These are phyloP conservation scores for Drosophila antonietae DNA, from an alignment of 2,888 invertebrate species.

Conservation along the genomic window DNA sequence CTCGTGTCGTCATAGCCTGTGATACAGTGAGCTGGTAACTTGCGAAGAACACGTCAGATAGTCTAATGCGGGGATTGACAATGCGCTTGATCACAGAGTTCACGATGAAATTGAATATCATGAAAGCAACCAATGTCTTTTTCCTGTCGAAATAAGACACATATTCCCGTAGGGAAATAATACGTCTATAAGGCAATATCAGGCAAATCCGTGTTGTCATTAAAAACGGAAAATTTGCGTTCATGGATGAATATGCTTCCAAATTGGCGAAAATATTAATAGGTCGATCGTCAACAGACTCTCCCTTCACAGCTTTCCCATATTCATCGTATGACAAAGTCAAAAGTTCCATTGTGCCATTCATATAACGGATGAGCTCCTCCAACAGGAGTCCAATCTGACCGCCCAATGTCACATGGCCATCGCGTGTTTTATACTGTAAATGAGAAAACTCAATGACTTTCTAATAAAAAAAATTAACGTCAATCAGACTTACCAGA, in stretches of 20 bases:
- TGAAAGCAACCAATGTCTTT: neutral
- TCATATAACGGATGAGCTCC: conserved; percentile 9
- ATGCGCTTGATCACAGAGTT: conserved; percentile 7
- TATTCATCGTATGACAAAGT: neutral
- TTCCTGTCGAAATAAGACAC: neutral
- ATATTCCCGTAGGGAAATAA: neutral
- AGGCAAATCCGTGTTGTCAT: neutral
- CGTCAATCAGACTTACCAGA: conserved; percentile 10
- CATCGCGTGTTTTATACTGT: conserved; percentile 14
- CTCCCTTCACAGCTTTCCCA: neutral
- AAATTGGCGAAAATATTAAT: conserved; percentile 6
- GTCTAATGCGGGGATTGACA: neutral
- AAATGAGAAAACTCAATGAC: neutral
- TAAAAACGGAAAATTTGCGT: neutral
- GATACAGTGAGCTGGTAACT: neutral
- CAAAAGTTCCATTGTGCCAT: conserved; percentile 17
- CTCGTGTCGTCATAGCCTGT: neutral
- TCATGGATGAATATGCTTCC: neutral
- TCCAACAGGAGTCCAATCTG: conserved; percentile 16
- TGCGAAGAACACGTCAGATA: neutral
- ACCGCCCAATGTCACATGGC: conserved; percentile 18
- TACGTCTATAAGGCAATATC: conserved; percentile 5
- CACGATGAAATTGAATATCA: neutral
- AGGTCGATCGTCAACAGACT: neutral
- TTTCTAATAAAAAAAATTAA: neutral